Evolutionary conservation across 2,888 invertebrate species (phyloP).

Genomic region (Onchidella celtica): DNA sequence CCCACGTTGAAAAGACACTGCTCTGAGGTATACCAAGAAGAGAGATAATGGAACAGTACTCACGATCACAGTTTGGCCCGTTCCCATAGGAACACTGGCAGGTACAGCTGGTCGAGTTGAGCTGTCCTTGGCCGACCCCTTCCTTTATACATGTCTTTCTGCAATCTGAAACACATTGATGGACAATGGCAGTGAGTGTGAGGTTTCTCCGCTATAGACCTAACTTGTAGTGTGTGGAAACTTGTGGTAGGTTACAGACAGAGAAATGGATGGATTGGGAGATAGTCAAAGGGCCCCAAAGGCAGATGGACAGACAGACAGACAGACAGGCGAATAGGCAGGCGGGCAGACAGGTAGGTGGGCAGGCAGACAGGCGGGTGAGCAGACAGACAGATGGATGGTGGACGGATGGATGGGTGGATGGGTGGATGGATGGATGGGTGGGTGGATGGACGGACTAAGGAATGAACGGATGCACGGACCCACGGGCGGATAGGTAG

Average conservation of each 20-base stretch:
- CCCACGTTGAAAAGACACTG: too few species aligned
- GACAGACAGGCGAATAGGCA: neutral
- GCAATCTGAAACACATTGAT: slow-evolving; percentile 24
- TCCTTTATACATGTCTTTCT: slow-evolving; percentile 25
- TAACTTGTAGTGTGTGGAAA: neutral
- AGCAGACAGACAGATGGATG: neutral
- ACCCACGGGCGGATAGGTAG: neutral
- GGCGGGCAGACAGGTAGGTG: neutral
- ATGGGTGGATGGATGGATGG: neutral
- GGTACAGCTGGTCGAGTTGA: neutral
- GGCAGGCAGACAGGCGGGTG: neutral
- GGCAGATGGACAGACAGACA: neutral
- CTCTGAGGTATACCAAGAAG: too few species aligned
- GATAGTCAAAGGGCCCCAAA: neutral
- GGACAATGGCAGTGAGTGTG: neutral
- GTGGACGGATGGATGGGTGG: neutral
- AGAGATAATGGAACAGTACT: too few species aligned
- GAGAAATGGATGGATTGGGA: neutral
- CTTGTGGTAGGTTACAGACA: neutral
- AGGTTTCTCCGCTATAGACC: neutral
- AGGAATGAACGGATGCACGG: neutral
- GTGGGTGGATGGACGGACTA: neutral
- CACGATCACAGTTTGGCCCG: slow-evolving; percentile 41
- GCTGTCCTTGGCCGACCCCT: neutral
- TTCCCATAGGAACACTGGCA: slow-evolving; percentile 26